Base-by-base conservation (phyloP, 2,797 vertebrate species). In the Melanotaenia maccullochi region DNA sequence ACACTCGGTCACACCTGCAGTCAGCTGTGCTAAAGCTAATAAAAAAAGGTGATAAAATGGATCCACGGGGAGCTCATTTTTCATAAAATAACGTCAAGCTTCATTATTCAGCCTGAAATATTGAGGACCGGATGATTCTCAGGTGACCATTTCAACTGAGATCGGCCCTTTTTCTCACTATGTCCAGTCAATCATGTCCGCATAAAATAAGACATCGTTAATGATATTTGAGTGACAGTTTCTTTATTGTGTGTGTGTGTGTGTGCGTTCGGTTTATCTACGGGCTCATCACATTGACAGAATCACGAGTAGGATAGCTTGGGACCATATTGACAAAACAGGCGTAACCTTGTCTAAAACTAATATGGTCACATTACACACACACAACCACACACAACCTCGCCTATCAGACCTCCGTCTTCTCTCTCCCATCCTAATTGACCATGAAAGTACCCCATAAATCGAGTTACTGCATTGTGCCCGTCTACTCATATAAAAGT, bases 391-490 rank as follows among this genome's bases (percentile, higher is more conserved):
- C 60, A 32, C 70, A 66, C 49, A 42, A 51, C 77, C 72, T 82
- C 79, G 47, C 51, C 79, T 74, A 83, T 82, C 78, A 81, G 78
- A 72, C 74, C 81, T 77, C 76, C 76, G 73, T 84, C 69, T 79
- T 84, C 85, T 78, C 86, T 89, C 85, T 85, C 69, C 69, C 66
- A 75, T 84, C 85, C 89, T 90, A 92, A 92, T 90, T 90, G 89
- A 90, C 86, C 89, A 89, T 90, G 87, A 89, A 90, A 90, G 89
- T 85, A 87, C 78, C 85, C 86, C 79, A 90, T 91, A 91, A 91
- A 90, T 91, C 78, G 85, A 89, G 89, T 89, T 88, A 86, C 85
- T 86, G 86, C 89, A 88, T 87, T 87, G 86, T 88, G 89, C 86
- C 87, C 87, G 87, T 89, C 89, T 89, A 75, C 76, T 91, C 89